Base-by-base conservation (phyloP, 2,113 vertebrate genomes). In the Neolamprologus kungweensis region DNA sequence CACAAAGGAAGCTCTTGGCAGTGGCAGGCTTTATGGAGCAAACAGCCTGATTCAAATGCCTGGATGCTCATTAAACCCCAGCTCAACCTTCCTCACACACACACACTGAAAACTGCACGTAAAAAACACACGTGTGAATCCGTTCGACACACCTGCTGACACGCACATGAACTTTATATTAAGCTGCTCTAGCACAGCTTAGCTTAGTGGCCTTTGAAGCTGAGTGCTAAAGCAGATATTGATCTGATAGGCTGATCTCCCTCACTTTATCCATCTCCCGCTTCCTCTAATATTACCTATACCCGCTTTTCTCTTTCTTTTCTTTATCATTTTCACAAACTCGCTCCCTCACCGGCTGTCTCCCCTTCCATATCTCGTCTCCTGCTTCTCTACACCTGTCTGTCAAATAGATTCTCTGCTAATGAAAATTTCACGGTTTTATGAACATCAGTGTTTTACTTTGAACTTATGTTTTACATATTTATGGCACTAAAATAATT, bases 31-130 rank as follows among this genome's bases (percentile, higher is more conserved):
- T 90, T 90, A 55, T 71, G 40, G 83, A 80, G 84, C 80, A 87
- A 88, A 88, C 87, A 71, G 82, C 73, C 51, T 68, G 53, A 92
- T 92, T 86, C 81, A 88, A 35, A 80, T 65, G 88, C 35, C 84
- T 71, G 80, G 85, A 84, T 37, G 26, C 80, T 91, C 82, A 91
- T 92, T 89, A 89, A 84, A 92, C 68, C 89, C 28, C 6, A 40
- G 57, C 87, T 88, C 45, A 10, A 84, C 80, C 88, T 84, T 65
- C 50, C 21, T 7, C 50, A 71, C 60, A 71, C 80, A 71, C 63
- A 71, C 63, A 83, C 58, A 35, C n/a, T 47, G 40, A 79, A 45
- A 51, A 81, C 7, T 2, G 7, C 17, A 58, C 31, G 17, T 50
- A 50, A 12, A 78, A 31, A 31, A 12, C 42, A 50, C 42, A 50